phyloP scores from a whole-genome alignment of 1,140 invertebrate species.

The Chrysomallon squamiferum region DNA sequence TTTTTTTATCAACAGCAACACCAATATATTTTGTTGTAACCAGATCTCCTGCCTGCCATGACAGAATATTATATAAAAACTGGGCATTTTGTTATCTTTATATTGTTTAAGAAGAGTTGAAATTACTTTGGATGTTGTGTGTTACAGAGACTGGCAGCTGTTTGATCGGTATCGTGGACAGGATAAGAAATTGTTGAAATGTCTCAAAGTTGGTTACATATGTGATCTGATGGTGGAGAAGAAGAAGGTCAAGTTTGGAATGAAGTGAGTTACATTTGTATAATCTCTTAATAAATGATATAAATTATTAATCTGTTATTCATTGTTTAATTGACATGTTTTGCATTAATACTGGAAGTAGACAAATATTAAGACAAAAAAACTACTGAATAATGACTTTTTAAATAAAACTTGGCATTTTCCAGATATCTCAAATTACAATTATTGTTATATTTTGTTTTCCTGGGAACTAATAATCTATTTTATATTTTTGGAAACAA shows the following conservation, averaged over 20 bases:
- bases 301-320: neutral
- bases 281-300: neutral
- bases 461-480: too few species aligned
- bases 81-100: neutral
- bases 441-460: too few species aligned
- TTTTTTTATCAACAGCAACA: too few species aligned
- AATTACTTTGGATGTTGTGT: slow-evolving; percentile 24
- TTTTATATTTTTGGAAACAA: too few species aligned
- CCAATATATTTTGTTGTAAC: neutral
- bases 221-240: slow-evolving; percentile 89
- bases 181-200: slow-evolving; percentile 78
- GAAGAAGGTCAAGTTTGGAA: slow-evolving; percentile 84
- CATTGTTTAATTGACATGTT: too few species aligned
- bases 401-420: too few species aligned
- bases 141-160: slow-evolving; percentile 52
- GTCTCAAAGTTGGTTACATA: slow-evolving; percentile 77
- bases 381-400: too few species aligned
- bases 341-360: too few species aligned
- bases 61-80: neutral
- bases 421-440: too few species aligned
- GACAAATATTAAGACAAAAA: too few species aligned
- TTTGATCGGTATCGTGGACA: slow-evolving; percentile 67
- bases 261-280: slow-evolving; percentile 73
- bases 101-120: neutral
- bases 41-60: neutral